Conservation (phyloP, 2,113 vertebrate species). For the Carassius auratus region DNA sequence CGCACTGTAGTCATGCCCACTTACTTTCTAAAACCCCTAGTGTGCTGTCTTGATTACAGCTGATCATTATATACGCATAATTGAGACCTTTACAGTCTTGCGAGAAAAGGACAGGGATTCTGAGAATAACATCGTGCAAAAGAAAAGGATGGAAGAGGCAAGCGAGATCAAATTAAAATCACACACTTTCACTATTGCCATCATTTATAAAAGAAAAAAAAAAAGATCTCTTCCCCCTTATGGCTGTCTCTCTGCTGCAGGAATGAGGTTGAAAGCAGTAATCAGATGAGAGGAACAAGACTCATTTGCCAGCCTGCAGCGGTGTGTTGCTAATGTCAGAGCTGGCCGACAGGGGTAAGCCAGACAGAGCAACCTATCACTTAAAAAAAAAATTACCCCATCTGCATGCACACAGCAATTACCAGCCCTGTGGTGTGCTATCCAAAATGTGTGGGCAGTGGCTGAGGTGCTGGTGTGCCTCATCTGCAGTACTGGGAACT, state of each 20-base stretch:
- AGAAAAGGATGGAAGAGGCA: slow-evolving; percentile 18
- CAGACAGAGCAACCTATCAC: slow-evolving; percentile 43
- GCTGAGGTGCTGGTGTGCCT: slow-evolving; percentile 3
- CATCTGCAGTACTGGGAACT: slow-evolving; percentile 44
- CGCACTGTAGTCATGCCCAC: background rate
- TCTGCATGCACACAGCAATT: slow-evolving; percentile 57
- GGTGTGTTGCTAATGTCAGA: slow-evolving; percentile 48
- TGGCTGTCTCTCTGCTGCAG: slow-evolving; percentile 13
- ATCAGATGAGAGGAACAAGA: slow-evolving; percentile 53
- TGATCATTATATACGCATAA: slow-evolving; percentile 38
- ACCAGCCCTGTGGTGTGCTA: slow-evolving; percentile 49
- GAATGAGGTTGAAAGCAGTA: slow-evolving; percentile 43
- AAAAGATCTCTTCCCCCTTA: background rate
- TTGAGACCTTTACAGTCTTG: slow-evolving; percentile 28
- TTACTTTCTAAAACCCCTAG: slow-evolving; percentile 21
- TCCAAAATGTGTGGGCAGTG: slow-evolving; percentile 47
- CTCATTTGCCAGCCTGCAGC: slow-evolving; percentile 50
- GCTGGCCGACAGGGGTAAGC: slow-evolving; percentile 47
- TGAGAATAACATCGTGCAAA: slow-evolving; percentile 9
- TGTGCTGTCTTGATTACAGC: slow-evolving; percentile 49
- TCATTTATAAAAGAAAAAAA: slow-evolving; percentile 21
- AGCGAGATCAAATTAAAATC: slow-evolving; percentile 38
- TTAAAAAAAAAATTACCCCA: slow-evolving; percentile 48
- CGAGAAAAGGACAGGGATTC: slow-evolving; percentile 34
- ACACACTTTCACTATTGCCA: slow-evolving; percentile 38